Conservation (phyloP, 1,140 invertebrate genomes). For the Glossosoma conforme region DNA sequence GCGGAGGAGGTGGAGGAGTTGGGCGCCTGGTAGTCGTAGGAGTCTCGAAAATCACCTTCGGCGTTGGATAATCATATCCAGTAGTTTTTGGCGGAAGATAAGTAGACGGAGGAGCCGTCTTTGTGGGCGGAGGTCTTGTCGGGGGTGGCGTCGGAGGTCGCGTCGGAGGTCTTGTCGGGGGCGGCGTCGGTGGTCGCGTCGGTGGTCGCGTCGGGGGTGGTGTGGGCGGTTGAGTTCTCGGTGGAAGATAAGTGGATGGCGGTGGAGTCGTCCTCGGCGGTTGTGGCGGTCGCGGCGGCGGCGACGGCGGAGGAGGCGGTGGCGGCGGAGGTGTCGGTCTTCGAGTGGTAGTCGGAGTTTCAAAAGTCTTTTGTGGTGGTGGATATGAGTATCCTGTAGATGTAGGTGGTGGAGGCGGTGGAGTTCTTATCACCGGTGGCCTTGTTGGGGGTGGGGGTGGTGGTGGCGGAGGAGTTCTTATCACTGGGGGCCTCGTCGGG, state of each 20-base stretch:
- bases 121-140: slow-evolving; percentile 16
- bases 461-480: background rate
- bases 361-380: slow-evolving; percentile 6
- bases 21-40: slow-evolving; percentile 14
- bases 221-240: slow-evolving; percentile 18
- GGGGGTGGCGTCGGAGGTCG: slow-evolving; percentile 18
- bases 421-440: slow-evolving; percentile 27
- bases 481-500: slow-evolving; percentile 4
- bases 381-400: slow-evolving; percentile 17
- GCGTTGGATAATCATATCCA: background rate
- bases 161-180: slow-evolving; percentile 11
- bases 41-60: background rate
- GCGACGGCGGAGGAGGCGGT: too few relatives aligned
- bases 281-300: too few relatives aligned
- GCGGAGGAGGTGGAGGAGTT: slow-evolving; percentile 16
- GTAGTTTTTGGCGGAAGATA: background rate
- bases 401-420: slow-evolving; percentile 12
- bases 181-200: slow-evolving; percentile 18
- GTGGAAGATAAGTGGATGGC: slow-evolving; percentile 14
- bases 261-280: too few relatives aligned
- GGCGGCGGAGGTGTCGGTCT: background rate
- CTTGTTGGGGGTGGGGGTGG: slow-evolving; percentile 6
- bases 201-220: slow-evolving; percentile 12
- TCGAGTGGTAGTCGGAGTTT: slow-evolving; percentile 1
- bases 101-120: slow-evolving; percentile 4